phyloP scores from a whole-genome alignment of 2,888 invertebrate genomes.

The Diarsia dahlii region DNA sequence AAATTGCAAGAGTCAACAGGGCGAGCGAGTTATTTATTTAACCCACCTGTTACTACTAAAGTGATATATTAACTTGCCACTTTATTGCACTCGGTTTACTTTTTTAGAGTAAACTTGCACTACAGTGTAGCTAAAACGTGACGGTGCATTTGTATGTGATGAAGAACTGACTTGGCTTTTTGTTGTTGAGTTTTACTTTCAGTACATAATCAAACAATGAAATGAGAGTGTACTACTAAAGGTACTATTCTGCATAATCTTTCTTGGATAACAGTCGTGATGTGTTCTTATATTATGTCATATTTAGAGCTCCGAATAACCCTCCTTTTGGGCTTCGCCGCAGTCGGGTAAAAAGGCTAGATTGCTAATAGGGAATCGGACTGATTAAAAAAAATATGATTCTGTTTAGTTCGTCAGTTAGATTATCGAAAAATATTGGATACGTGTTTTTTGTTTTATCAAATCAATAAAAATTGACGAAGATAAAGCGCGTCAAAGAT shows the following conservation, averaged over 20 bases:
- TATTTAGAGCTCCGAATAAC: neutral
- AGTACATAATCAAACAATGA: neutral
- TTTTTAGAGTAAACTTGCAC: constrained; percentile 28
- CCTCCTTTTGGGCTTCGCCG: too few relatives aligned
- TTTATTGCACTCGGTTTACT: constrained; percentile 35
- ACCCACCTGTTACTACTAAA: constrained; percentile 54
- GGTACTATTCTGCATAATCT: neutral
- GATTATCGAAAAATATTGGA: too few relatives aligned
- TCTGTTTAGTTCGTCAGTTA: too few relatives aligned
- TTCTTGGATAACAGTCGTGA: neutral
- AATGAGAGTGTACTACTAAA: neutral
- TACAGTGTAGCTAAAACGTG: constrained; percentile 10
- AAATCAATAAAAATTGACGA: too few relatives aligned
- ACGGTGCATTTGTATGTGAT: constrained; percentile 15
- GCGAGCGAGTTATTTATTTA: constrained; percentile 53
- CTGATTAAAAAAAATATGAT: too few relatives aligned
- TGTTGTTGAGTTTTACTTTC: neutral
- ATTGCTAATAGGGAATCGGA: too few relatives aligned
- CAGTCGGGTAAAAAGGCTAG: too few relatives aligned
- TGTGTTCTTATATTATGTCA: neutral
- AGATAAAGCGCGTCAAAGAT: too few relatives aligned
- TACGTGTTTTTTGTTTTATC: too few relatives aligned
- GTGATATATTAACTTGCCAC: constrained; percentile 46
- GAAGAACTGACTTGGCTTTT: neutral
- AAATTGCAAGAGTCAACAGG: constrained; percentile 59